Evolutionary conservation across 2,797 vertebrate species (phyloP), one percentile per base, ranked within the genome.

Genomic region (Kryptopterus vitreolus): DNA sequence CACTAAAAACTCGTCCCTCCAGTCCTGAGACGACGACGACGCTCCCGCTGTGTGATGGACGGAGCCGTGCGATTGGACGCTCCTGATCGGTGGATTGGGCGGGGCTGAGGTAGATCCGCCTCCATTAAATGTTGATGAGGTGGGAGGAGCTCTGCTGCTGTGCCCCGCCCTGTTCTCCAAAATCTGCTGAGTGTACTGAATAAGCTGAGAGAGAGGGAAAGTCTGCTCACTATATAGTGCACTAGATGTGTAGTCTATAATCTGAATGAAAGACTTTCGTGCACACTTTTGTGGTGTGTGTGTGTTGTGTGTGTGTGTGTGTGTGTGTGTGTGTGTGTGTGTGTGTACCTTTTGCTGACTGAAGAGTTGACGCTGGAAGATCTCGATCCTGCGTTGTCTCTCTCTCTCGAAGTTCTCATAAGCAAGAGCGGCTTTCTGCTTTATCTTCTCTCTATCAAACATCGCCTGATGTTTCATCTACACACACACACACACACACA

Each of bases 401-500:
- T 65, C 66, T 15, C 33, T 48, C 16, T 82, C 33, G 24, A 43
- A 81, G 16, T 1, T 31, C 3, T 24, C 18, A 0, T 65, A 35
- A n/a, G 7, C 46, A 43, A 22, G 31, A 35, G 18, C 1, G 3
- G 68, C 68, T 58, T 48, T 62, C 43, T 46, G 38, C 46, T 18
- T 29, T 6, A 43, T 48, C 22, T 3, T 11, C 4, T 46, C 35
- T 6, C 4, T 20, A 8, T 33, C 72, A 75, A 77, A 0, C 46
- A 50, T 61, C 48, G 80, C 75, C 58, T 72, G 22, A 0, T 20
- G 68, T 65, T 72, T 72, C 48, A 0, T 77, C 80, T 82, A 55
- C 24, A 72, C 26, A 71, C 43, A 50, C 5, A 57, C 2, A 9
- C 26, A 31, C 50, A 22, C 22, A 26, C 3, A 15, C 31, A 26